A percentile compares a stretch with the other conserved stretches of the same genome.
These are phyloP conservation scores for Mohoua ochrocephala DNA, from an alignment of 2,113 vertebrate genomes.

Conservation along the genomic window DNA sequence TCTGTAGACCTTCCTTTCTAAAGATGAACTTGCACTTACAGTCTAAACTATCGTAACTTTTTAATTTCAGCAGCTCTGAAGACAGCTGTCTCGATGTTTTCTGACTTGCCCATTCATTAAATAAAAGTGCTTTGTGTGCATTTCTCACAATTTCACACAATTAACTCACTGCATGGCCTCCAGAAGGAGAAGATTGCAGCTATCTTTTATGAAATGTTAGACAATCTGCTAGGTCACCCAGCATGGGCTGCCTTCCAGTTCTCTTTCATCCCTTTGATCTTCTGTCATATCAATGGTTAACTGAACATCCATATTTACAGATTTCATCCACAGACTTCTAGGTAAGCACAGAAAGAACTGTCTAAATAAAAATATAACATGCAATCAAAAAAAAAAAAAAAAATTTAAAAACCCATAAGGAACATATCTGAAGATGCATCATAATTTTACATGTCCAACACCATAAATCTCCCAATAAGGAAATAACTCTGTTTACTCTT, in stretches of 20 bases:
- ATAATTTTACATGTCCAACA: neutral
- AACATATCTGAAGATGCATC: neutral
- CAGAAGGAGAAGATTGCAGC: neutral
- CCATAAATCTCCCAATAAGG: neutral
- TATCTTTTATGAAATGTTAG: neutral
- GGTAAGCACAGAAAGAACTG: neutral
- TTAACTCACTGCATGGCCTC: neutral
- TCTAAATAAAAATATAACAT: neutral
- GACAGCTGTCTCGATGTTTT: neutral
- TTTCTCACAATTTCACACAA: neutral
- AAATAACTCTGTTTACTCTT: neutral
- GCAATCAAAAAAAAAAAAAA: neutral
- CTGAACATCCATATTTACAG: neutral
- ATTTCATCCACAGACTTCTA: neutral
- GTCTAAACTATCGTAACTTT: neutral
- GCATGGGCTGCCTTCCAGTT: neutral
- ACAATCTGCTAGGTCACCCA: neutral
- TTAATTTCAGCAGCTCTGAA: neutral
- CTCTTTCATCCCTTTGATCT: neutral
- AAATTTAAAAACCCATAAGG: neutral
- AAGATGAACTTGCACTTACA: neutral
- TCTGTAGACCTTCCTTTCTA: neutral
- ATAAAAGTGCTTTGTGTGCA: neutral
- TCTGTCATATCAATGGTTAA: neutral
- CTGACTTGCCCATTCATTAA: neutral